phyloP scores from a whole-genome alignment of 2,888 invertebrate genomes.

The Drosophila stalkeri region DNA sequence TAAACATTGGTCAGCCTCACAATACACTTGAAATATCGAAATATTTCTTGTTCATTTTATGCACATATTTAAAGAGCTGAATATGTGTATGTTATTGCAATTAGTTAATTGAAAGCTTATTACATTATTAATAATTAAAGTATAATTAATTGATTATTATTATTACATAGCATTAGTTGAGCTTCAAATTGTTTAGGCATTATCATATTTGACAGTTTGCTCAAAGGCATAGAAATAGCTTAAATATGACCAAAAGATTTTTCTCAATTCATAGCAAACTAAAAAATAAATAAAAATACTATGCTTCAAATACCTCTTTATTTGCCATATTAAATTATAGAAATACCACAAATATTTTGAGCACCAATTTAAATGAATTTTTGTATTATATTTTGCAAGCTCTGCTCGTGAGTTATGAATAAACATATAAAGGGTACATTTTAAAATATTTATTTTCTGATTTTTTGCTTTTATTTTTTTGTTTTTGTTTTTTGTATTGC shows the following conservation, averaged over 20 bases:
- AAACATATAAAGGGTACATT: slow-evolving; percentile 34
- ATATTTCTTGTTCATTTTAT: not conserved
- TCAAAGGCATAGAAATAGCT: too few species aligned
- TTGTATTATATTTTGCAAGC: not conserved
- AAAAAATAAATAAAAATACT: too few species aligned
- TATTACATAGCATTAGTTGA: not conserved
- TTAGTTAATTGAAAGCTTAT: slow-evolving; percentile 2
- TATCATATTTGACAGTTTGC: too few species aligned
- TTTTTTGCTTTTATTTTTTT: slow-evolving; percentile 7
- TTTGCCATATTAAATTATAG: slow-evolving; percentile 4
- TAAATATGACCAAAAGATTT: too few species aligned
- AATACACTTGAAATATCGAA: not conserved
- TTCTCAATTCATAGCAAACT: too few species aligned
- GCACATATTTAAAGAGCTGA: not conserved
- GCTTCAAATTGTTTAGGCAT: not conserved
- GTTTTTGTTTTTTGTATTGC: slow-evolving; percentile 41
- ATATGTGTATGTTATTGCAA: not conserved
- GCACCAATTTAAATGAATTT: not conserved
- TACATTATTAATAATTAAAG: not conserved
- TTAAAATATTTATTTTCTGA: slow-evolving; percentile 32
- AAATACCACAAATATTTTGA: not conserved
- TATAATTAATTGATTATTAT: not conserved
- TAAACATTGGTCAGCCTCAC: not conserved
- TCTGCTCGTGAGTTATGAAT: slow-evolving; percentile 16
- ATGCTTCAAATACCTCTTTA: not conserved